A percentile compares a stretch with the other conserved stretches of the same genome.
Evolutionary conservation across 2,888 invertebrate species (phyloP).

Genomic region (Drosophila nigritarsus): DNA sequence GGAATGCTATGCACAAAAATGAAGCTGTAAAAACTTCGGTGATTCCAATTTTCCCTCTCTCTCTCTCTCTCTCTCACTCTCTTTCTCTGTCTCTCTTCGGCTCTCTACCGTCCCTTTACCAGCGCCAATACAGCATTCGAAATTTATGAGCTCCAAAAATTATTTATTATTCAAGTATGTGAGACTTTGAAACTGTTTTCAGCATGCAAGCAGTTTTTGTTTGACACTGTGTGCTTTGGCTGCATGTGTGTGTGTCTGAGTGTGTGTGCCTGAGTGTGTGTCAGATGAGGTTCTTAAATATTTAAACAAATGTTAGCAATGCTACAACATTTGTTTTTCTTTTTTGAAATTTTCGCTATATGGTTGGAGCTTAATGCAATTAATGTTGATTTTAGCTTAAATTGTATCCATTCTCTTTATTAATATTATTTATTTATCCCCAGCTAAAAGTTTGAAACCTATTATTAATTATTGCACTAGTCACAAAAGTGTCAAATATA

Average conservation of each 20-base stretch:
- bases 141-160: conserved; percentile 79
- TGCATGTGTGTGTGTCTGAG: conserved; percentile 22
- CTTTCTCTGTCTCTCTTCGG: not conserved
- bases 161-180: conserved; percentile 69
- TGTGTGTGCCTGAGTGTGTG: conserved; percentile 8
- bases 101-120: not conserved
- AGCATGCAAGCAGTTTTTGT: conserved; percentile 29
- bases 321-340: conserved; percentile 8
- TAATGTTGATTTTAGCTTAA: not conserved
- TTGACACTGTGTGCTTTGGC: conserved; percentile 10
- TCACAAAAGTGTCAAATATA: not conserved
- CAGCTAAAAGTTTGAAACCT: not conserved
- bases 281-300: conserved; percentile 25
- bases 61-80: not conserved
- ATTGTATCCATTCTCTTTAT: not conserved
- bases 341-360: not conserved
- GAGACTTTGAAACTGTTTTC: conserved; percentile 51
- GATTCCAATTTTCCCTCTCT: conserved; percentile 5
- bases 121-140: conserved; percentile 53
- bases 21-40: conserved; percentile 64
- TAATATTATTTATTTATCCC: not conserved
- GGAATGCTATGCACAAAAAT: conserved; percentile 48
- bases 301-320: conserved; percentile 13
- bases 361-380: not conserved
- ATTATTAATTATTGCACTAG: not conserved